Base-by-base conservation (phyloP, 2,113 vertebrate genomes). In the Cottus gobio region DNA sequence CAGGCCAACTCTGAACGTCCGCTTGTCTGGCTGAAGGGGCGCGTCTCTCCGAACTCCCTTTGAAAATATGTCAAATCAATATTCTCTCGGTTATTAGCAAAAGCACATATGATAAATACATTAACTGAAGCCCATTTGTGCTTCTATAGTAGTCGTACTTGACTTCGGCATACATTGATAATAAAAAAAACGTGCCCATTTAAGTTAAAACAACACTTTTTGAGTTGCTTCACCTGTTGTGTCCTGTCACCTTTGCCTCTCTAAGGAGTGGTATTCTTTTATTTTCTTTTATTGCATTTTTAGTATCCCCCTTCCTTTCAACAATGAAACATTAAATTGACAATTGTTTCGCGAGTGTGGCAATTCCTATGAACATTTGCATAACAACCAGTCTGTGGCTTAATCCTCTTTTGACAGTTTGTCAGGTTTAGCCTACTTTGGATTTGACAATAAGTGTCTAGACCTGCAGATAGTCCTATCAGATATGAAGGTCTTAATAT, bases 211-310 rank as follows among this genome's bases (percentile, higher is more conserved):
- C 28, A 0, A 9, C 15, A 52, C 34, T 78, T 70, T 57, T 15
- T 28, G 15, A 12, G 24, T 37, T 8, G 7, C 28, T 16, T 80
- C 87, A 86, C 81, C 74, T 88, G 87, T 88, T 80, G 61, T 75
- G 46, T 30, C 24, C 26, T 2, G 9, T n/a, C 1, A 22, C 2
- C 3, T 44, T 39, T 54, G 11, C 4, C 31, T 34, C 31, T 16
- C 15, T 1, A 8, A 28, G 5, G 3, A 34, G 0, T 4, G 39
- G 7, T 18, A 20, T 15, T 39, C 20, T 63, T 24, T 61, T 58
- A 4, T 31, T 9, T 56, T 75, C 6, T 34, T 34, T 34, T 31
- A 31, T 24, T 37, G 16, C 1, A 2, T 26, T 4, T 30, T 4
- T 60, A 4, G 3, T 0, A 16, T 31, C 28, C 11, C 5, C 3